Evolutionary conservation across 2,797 vertebrate species (phyloP).

Genomic region (Melanotaenia boesemani): DNA sequence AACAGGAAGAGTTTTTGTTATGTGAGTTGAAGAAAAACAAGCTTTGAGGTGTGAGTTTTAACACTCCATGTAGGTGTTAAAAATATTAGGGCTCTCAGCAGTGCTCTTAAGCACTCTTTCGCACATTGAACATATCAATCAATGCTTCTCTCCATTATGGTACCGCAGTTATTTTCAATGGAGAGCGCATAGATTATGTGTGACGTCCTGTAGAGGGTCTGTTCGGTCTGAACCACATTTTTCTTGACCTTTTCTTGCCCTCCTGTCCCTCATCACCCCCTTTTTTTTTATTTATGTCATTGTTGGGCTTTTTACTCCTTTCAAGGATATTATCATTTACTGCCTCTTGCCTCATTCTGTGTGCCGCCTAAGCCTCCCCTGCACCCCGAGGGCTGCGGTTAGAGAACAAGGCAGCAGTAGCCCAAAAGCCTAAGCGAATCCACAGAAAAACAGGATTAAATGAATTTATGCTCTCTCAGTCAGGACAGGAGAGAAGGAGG

Average conservation of each 20-base stretch:
- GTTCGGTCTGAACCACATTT: constrained; percentile 45
- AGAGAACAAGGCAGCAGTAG: constrained; percentile 74
- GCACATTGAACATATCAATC: constrained; percentile 68
- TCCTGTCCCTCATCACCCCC: constrained; percentile 15
- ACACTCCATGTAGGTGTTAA: constrained; percentile 64
- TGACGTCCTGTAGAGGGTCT: not conserved
- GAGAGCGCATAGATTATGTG: constrained; percentile 11
- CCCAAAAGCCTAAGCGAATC: constrained; percentile 80
- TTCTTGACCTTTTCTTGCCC: constrained; percentile 70
- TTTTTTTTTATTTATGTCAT: constrained; percentile 73
- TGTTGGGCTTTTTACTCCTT: constrained; percentile 67
- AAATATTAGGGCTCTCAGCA: constrained; percentile 72
- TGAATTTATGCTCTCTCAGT: constrained; percentile 85
- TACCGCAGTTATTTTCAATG: not conserved
- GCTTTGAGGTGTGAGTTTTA: constrained; percentile 67
- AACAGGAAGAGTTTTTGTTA: constrained; percentile 5
- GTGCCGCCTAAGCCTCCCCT: constrained; percentile 56
- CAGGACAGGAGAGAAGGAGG: constrained; percentile 59
- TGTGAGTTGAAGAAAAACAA: constrained; percentile 15
- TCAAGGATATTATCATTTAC: constrained; percentile 81
- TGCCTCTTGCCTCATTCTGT: constrained; percentile 66
- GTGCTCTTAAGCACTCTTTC: constrained; percentile 60
- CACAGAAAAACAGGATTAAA: constrained; percentile 87
- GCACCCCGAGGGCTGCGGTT: constrained; percentile 77
- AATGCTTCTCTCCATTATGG: constrained; percentile 27